A percentile compares a stretch with the other conserved stretches of the same genome.
Conservation (phyloP, 2,797 vertebrate genomes). For the Cottoperca gobio region DNA sequence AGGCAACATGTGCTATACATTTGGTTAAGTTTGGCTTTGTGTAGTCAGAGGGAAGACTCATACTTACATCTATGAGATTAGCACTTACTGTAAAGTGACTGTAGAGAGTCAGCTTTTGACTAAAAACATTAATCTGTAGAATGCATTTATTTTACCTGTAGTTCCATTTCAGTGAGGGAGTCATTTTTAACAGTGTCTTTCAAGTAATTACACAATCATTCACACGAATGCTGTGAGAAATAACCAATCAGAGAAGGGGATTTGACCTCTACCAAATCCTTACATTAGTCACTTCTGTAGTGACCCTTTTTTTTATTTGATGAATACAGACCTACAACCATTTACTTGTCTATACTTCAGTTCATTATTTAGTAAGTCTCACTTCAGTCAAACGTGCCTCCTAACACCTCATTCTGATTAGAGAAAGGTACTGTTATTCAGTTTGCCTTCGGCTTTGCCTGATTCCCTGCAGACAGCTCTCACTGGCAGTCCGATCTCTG, state of each 20-base stretch:
- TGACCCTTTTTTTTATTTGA: neutral
- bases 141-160: neutral
- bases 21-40: neutral
- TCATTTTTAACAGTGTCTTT: neutral
- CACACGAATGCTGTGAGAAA: neutral
- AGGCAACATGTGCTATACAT: neutral
- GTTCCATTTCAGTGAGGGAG: neutral
- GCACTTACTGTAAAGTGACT: neutral
- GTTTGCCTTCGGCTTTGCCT: slow-evolving; percentile 45
- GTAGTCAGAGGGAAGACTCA: neutral
- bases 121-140: neutral
- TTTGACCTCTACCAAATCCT: neutral
- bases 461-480: slow-evolving; percentile 69
- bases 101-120: neutral
- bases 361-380: slow-evolving; percentile 20
- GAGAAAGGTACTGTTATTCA: slow-evolving; percentile 62
- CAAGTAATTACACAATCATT: neutral
- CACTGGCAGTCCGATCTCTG: slow-evolving; percentile 62
- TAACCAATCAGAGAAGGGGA: neutral
- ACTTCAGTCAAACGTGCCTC: slow-evolving; percentile 34
- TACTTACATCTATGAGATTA: neutral
- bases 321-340: neutral
- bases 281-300: neutral
- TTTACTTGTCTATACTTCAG: neutral
- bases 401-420: slow-evolving; percentile 43